Conservation (phyloP, 2,888 invertebrate species). For the Resseliella maxima region DNA sequence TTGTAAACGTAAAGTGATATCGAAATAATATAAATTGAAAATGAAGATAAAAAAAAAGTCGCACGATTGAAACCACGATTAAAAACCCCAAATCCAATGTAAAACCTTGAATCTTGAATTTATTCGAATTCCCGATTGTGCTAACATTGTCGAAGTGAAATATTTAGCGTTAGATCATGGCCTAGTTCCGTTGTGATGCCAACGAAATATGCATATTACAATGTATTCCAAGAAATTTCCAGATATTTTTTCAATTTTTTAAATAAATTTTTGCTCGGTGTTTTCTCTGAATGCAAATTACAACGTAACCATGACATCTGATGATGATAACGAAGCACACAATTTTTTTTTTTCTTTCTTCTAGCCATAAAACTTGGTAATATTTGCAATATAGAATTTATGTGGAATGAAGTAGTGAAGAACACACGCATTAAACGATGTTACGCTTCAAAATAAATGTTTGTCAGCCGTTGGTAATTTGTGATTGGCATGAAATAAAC, state of each 20-base stretch:
- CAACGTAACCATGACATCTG: not conserved
- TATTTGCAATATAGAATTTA: not conserved
- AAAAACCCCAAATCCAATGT: not conserved
- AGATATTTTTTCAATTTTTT: not conserved
- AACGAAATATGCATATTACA: not conserved
- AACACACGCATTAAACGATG: not conserved
- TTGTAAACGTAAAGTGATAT: too few relatives aligned
- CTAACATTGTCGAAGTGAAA: not conserved
- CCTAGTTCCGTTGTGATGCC: not conserved
- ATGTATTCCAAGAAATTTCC: not conserved
- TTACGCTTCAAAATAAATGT: not conserved
- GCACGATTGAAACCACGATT: not conserved
- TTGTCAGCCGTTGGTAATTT: conserved; percentile 53
- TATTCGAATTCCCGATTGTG: not conserved
- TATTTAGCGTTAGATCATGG: not conserved
- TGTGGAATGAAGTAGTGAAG: too few relatives aligned
- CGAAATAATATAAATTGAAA: too few relatives aligned
- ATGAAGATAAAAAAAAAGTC: not conserved
- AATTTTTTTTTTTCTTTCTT: too few relatives aligned
- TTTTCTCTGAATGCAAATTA: not conserved
- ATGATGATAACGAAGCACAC: not conserved
- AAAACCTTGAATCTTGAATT: not conserved
- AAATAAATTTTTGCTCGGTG: not conserved
- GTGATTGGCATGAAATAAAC: not conserved
- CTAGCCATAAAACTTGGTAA: too few relatives aligned